Evolutionary conservation across 2,888 invertebrate genomes (phyloP), one percentile per base, ranked within the genome.

Genomic region (Agriopis marginaria): DNA sequence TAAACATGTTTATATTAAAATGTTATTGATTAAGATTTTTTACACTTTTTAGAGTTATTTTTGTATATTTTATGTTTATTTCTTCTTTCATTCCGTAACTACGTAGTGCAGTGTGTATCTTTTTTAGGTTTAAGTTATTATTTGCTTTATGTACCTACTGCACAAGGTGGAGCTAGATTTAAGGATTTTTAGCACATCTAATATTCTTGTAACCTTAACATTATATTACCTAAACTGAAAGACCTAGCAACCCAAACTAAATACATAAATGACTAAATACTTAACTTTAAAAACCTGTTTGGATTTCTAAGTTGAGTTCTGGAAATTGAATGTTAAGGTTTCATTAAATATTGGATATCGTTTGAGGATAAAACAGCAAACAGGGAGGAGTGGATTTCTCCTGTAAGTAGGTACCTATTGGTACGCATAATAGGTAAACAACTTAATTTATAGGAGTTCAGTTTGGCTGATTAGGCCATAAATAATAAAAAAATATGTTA

Each of bases 61-160:
- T 77, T 77, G 72, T 75, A 73, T 75, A 72, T 75, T 77, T 75
- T 85, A 86, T 70, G 73, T 84, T 7, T 60, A 32, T 87, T 77
- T 86, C 86, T 87, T 91, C 78, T 89, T 90, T 87, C 92, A 92
- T 92, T 92, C 92, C 92, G 87, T 82, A 83, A 44, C 66, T 79
- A 73, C 70, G 11, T 71, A 77, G 76, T 74, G 73, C 66, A 75
- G 67, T 68, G 66, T 44, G 23, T 44, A 51, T 69, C 61, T 63
- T 32, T 32, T 68, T 71, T 73, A 71, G 61, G 39, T 69, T 64
- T 56, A 51, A 10, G 7, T 23, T 54, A 7, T 55, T 45, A 10
- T 17, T 58, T 51, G 64, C 60, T 71, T 74, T 64, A 62, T 74
- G 59, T 73, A 42, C 17, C 17, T 1, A 23, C 62, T 73, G 71